Evolutionary conservation across 2,797 vertebrate genomes (phyloP).

Genomic region (Cichlasoma orientale): DNA sequence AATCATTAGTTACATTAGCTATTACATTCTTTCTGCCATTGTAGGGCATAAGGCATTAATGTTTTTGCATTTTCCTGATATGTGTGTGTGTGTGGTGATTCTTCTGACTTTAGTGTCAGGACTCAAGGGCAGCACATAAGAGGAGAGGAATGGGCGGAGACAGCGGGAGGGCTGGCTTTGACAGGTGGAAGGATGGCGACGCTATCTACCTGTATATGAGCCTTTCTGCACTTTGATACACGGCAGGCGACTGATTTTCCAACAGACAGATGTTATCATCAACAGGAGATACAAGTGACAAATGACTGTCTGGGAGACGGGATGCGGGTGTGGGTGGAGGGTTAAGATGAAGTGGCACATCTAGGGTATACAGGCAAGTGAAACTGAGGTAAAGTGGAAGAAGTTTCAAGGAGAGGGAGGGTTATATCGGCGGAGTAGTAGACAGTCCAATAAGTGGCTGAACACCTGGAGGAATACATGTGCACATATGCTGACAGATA

Average conservation of each 20-base stretch:
- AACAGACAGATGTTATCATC: conserved; percentile 60
- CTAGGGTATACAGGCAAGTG: background rate
- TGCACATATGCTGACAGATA: background rate
- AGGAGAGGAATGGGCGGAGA: conserved; percentile 20
- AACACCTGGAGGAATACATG: conserved; percentile 1
- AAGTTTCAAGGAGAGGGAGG: conserved; percentile 16
- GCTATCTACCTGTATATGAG: conserved; percentile 33
- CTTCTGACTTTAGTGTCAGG: conserved; percentile 20
- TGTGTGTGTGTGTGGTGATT: background rate
- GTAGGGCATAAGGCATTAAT: background rate
- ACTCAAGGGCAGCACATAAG: conserved; percentile 43
- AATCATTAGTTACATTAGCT: background rate
- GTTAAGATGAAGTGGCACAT: background rate
- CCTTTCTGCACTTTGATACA: conserved; percentile 57
- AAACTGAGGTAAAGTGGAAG: background rate
- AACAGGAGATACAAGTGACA: conserved; percentile 48
- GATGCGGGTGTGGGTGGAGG: background rate
- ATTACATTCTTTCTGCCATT: background rate
- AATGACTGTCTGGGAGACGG: conserved; percentile 32
- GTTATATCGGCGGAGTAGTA: background rate
- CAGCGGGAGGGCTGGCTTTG: conserved; percentile 35
- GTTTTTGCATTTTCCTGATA: background rate
- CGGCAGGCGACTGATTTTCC: conserved; percentile 51
- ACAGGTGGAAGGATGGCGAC: conserved; percentile 55
- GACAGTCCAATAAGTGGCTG: conserved; percentile 1